A percentile compares a stretch with the other conserved stretches of the same genome.
Evolutionary conservation across 2,113 vertebrate species (phyloP).

Genomic region (Seriola quinqueradiata): DNA sequence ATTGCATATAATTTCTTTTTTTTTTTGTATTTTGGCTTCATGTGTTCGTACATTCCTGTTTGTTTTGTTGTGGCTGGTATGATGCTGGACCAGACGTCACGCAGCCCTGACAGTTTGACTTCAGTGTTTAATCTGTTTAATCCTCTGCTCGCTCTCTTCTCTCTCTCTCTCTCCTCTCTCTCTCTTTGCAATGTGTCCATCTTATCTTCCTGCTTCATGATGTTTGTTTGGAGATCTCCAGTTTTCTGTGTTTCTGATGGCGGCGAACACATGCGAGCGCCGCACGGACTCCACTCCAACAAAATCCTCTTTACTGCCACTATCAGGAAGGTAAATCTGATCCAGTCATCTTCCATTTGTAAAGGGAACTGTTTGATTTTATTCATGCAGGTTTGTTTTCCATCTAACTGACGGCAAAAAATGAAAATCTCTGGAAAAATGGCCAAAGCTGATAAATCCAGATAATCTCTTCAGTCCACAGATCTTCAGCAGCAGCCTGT

Average conservation of each 20-base stretch:
- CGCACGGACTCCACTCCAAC: slow-evolving; percentile 58
- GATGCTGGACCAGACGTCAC: not conserved
- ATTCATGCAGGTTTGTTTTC: slow-evolving; percentile 67
- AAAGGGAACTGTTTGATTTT: slow-evolving; percentile 42
- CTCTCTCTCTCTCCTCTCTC: slow-evolving; percentile 6
- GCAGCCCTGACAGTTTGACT: slow-evolving; percentile 59
- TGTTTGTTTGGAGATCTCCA: slow-evolving; percentile 66
- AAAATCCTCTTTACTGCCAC: slow-evolving; percentile 67
- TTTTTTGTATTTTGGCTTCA: no score
- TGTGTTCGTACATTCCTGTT: not conserved
- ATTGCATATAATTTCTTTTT: no score
- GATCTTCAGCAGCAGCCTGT: slow-evolving; percentile 51
- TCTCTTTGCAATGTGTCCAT: slow-evolving; percentile 9
- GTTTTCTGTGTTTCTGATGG: slow-evolving; percentile 42
- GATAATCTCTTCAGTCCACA: slow-evolving; percentile 75
- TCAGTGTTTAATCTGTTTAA: slow-evolving; percentile 70
- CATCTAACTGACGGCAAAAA: slow-evolving; percentile 41
- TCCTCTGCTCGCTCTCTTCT: slow-evolving; percentile 45
- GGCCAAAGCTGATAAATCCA: slow-evolving; percentile 74
- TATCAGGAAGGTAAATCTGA: slow-evolving; percentile 65
- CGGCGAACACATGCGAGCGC: slow-evolving; percentile 41
- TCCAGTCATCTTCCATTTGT: slow-evolving; percentile 56
- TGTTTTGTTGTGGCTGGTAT: not conserved
- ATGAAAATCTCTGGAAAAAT: slow-evolving; percentile 68
- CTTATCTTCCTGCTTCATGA: slow-evolving; percentile 72